Percentiles rank a stretch among this genome's conserved stretches.
Evolutionary conservation across 2,888 invertebrate species (phyloP).

Genomic region (Cylindroiulus punctatus): DNA sequence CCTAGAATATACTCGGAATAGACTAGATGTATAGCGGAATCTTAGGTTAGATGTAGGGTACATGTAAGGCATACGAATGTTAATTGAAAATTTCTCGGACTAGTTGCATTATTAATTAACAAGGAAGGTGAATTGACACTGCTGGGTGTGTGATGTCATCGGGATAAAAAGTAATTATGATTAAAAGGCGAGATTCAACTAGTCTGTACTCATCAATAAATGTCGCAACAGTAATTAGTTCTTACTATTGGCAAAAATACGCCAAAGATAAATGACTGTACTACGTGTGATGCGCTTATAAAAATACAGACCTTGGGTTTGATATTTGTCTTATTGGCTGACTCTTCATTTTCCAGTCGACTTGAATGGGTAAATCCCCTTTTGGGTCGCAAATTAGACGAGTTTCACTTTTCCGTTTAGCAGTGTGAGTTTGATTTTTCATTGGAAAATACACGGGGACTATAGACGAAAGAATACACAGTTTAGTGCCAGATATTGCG

Average conservation of each 20-base stretch:
- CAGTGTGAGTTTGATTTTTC: conserved; percentile 89
- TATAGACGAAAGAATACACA: conserved; percentile 63
- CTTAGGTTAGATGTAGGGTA: not conserved
- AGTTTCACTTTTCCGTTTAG: conserved; percentile 88
- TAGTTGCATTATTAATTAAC: not conserved
- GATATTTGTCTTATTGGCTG: conserved; percentile 37
- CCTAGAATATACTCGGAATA: too few species aligned
- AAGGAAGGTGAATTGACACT: not conserved
- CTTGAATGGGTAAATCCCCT: conserved; percentile 93
- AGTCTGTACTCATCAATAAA: conserved; percentile 8
- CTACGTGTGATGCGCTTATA: not conserved
- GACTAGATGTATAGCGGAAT: too few species aligned
- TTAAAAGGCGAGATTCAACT: not conserved
- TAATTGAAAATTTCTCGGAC: not conserved
- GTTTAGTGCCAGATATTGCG: not conserved
- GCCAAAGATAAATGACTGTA: conserved; percentile 5
- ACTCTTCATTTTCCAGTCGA: conserved; percentile 78
- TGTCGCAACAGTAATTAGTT: not conserved
- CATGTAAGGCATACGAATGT: not conserved
- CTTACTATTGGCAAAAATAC: not conserved
- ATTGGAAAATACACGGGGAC: conserved; percentile 94
- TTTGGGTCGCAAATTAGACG: conserved; percentile 82
- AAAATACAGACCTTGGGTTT: conserved; percentile 51
- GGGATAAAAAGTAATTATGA: not conserved
- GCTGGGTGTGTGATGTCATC: not conserved